Base-by-base conservation (phyloP, 2,797 vertebrate species). In the Sciaenops ocellatus region DNA sequence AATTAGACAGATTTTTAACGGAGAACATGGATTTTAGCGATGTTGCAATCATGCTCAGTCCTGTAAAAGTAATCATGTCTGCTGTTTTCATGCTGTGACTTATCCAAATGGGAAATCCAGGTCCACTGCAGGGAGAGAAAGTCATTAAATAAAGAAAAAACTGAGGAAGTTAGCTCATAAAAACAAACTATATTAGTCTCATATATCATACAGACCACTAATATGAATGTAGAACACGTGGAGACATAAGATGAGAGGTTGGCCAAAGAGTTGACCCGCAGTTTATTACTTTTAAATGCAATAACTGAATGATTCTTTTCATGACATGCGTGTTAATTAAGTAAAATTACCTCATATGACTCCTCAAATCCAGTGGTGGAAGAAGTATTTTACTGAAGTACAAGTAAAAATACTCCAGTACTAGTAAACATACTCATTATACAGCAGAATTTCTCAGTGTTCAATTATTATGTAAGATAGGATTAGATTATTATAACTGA, bases 61-160 rank as follows among this genome's bases (percentile, higher is more conserved):
- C 66, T 67, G 28, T 69, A 16, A 69, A 72, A 77, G 38, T 51
- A 61, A 80, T 75, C 50, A 71, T 3, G n/a, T 79, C 70, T 83
- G 52, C 66, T 52, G 74, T 65, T 82, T 62, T 79, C 6, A 73
- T 38, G 60, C 55, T 48, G 46, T 47, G 54, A 70, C 61, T 72
- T 65, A 73, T 69, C 47, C 34, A 51, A 82, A 85, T 71, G 74
- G 82, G 17, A 79, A 84, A 41, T 64, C 50, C 57, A 76, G 56
- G 20, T 10, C 67, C 41, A 46, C 62, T 60, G 64, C n/a, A 48
- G 56, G 46, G 48, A 56, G 47, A 68, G n/a, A 74, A 38, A 20
- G 13, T 61, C 60, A 73, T 78, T 26, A 80, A 42, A 74, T n/a
- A 44, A 3, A 42, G 6, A 60, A 20, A 50, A 61, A 69, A 63